Percentiles rank a stretch among this genome's conserved stretches.
Conservation (phyloP, 35 echinoderm and acorn worm genomes). For the Hemicentrotus pulcherrimus region DNA sequence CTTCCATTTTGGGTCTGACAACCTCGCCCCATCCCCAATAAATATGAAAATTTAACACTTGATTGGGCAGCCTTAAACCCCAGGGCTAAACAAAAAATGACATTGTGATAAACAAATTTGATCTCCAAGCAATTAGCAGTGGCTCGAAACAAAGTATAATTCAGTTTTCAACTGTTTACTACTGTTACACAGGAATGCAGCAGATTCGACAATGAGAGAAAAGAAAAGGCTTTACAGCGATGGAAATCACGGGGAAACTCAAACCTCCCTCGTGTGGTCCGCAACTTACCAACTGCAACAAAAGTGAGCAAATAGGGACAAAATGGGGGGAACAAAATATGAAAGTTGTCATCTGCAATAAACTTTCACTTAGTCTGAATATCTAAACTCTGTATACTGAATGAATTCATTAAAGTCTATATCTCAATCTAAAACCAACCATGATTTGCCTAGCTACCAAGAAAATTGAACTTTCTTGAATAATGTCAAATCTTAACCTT, state of each 20-base stretch:
- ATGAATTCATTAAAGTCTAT: background rate
- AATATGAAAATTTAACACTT: background rate
- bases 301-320: background rate
- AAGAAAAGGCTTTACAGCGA: background rate
- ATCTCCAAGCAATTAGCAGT: conserved; percentile 1
- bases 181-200: background rate
- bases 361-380: background rate
- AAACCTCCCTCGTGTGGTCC: background rate
- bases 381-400: background rate
- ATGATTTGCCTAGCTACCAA: background rate
- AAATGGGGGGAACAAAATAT: background rate
- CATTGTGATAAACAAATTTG: conserved; percentile 13
- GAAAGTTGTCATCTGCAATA: conserved; percentile 4
- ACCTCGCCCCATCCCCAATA: background rate
- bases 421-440: background rate
- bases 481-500: background rate
- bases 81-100: conserved; percentile 2
- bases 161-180: conserved; percentile 7
- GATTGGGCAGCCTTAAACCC: background rate
- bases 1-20: background rate
- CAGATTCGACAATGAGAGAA: background rate
- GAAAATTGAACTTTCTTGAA: background rate
- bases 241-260: background rate
- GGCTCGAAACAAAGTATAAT: conserved; percentile 13
- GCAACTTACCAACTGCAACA: background rate